Base-by-base conservation (phyloP, 2,113 vertebrate genomes). In the Bujurquina vittata region DNA sequence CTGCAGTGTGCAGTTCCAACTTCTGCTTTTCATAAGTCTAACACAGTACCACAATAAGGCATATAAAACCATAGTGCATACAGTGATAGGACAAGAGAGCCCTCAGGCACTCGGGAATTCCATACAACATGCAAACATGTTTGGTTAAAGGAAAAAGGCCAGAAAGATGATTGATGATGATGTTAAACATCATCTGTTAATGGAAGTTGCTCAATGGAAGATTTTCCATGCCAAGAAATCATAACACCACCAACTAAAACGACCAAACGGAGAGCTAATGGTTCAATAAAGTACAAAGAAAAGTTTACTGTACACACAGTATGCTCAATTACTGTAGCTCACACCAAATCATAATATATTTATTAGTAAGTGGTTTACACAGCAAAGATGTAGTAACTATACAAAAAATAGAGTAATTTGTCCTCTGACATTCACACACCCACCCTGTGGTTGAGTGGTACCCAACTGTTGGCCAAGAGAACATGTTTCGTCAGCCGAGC, bases 401-500 rank as follows among this genome's bases (percentile, higher is more conserved):
- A 81, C 67, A 6, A 20, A 46, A 87, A 80, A 2, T 10, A 5
- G 29, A 58, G 43, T 37, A 49, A 77, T 81, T 67, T 61, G 55
- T 65, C 57, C 46, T 1, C 69, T 65, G 46, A 81, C 58, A 85
- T 4, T 74, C 49, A 52, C 69, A 82, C 82, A 83, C 80, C 17
- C 59, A 29, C 78, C 18, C 84, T 91, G 92, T 84, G 93, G 93
- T 93, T 80, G 67, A 87, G 84, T 56, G 23, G 85, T 76, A 72
- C 81, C 23, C 46, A 23, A 79, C 84, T 65, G 75, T 83, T 8
- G 75, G 92, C 89, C 91, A 92, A 86, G 75, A 85, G 79, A 84
- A 65, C 80, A 88, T 89, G 87, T 86, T 86, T 77, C 80, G 63
- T 85, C 85, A 91, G 80, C 81, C 62, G 74, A 90, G 88, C 61